Base-by-base conservation (phyloP, 2,797 vertebrate genomes). In the Spinus olivaceus region DNA sequence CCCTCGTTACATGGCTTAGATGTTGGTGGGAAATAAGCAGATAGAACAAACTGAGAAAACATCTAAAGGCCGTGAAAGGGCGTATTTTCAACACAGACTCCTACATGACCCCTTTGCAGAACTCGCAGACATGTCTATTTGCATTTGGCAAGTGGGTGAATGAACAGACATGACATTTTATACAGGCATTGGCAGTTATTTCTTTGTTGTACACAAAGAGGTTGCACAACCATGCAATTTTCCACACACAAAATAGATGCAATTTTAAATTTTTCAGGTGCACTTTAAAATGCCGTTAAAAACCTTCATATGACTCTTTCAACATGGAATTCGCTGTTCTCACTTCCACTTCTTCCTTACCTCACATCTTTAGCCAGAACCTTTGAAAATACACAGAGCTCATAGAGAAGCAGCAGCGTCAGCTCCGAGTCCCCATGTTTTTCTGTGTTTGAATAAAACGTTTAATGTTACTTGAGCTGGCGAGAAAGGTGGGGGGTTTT, bases 381-480 rank as follows among this genome's bases (percentile, higher is more conserved):
- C 57, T 53, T 90, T 93, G 94, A 93, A 95, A 93, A 77, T 70
- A 92, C 93, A 96, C 81, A 90, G 93, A 84, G 41, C 56, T 95
- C 56, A 84, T 18, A 92, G 82, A 90, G 89, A 94, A 95, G 73
- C 80, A 79, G 85, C 73, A 91, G 85, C 73, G 80, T 91, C 56
- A 70, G 64, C 70, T 94, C 90, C 32, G 70, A 94, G 91, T 88
- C 89, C 92, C 73, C 6, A 0, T 94, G 85, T 94, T 95, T 96
- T 96, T 79, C 95, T 91, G 85, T 84, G 85, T 92, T 96, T 96
- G 87, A 94, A 86, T 91, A 92, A 92, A 96, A 92, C 4, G 0
- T 96, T 96, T 96, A 88, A 94, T 81, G 95, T 96, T 96, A 97
- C 96, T 96, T 92, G 94, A 95, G 96, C 90, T 94, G 88, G 90